Percentiles rank a stretch among this genome's conserved stretches.
phyloP scores from a whole-genome alignment of 2,797 vertebrate species.

The Sebastes minor region DNA sequence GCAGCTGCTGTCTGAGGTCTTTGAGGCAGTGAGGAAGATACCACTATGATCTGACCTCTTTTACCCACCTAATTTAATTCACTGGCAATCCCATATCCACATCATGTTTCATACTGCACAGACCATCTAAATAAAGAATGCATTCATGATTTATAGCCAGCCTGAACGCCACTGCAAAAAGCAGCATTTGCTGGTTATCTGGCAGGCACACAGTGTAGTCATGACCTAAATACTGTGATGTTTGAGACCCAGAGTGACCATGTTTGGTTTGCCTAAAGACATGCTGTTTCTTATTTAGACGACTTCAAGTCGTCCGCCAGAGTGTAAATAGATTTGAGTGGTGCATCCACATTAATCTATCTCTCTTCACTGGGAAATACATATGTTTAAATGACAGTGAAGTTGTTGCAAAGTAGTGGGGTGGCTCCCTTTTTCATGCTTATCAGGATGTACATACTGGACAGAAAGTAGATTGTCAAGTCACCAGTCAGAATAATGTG shows the following conservation, averaged over 20 bases:
- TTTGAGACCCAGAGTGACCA: neutral
- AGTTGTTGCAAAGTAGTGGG: neutral
- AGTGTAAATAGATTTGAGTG: neutral
- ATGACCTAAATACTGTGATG: neutral
- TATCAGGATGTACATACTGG: neutral
- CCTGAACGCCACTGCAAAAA: neutral
- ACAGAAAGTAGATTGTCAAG: neutral
- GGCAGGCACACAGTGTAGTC: too few species aligned
- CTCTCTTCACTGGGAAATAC: neutral
- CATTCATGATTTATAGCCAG: neutral
- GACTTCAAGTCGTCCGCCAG: neutral
- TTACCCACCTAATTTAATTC: neutral
- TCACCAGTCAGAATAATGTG: neutral
- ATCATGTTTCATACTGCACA: neutral
- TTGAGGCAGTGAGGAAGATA: neutral
- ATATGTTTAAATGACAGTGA: neutral
- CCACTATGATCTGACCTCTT: neutral
- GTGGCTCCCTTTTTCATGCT: neutral
- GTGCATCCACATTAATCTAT: neutral
- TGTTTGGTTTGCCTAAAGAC: neutral
- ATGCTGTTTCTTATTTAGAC: neutral
- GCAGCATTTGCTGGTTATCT: neutral
- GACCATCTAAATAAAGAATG: neutral
- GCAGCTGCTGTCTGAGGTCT: slow-evolving; percentile 50
- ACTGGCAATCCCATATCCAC: neutral